Evolutionary conservation across 37 sponge, comb jelly and placozoan genomes (phyloP), one percentile per base, ranked within the genome.

Genomic region (Cladorhizidae sp.): DNA sequence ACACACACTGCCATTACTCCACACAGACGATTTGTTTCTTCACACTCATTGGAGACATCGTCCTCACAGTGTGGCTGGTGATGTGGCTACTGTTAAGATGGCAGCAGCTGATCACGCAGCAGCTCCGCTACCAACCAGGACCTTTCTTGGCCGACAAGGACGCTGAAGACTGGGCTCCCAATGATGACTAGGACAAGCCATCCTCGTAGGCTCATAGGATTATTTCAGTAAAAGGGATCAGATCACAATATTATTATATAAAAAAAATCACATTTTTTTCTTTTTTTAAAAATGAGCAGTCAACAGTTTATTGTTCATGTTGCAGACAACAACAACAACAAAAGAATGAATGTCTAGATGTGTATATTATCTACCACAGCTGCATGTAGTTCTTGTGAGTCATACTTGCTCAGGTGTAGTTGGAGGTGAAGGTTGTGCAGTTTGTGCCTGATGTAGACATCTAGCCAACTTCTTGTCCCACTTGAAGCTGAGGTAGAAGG

Each of bases 61-160:
- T 39, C 36, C 49, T 71, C 40, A 71, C 28, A 7, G n/a, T 71
- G 1, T 71, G 72, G 72, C 23, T 71, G 50, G 7, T 11, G 14
- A 25, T 71, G 72, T 71, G 72, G 72, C 49, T 71, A 2, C 2
- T 71, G n/a, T 20, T 25, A 15, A 71, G 41, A 37, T 71, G 72
- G 72, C 72, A 71, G 72, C 42, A 71, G 72, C 72, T 71, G 49
- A 1, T 71, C 21, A 71, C 49, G 3, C 6, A 45, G 3, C 43
- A 49, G 28, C 50, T 71, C 15, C 72, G 72, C 28, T 45, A 71
- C 43, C 72, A 41, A 14, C 26, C 49, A 42, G 72, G 72, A 11
- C 49, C 72, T 28, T 29, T 17, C 50, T 9, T 15, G 6, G 7
- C 43, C 23, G 45, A 37, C 9, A 37, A 22, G 5, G 72, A 71